These are phyloP conservation scores for Margaritifera margaritifera DNA, from an alignment of 2,888 invertebrate species.

Conservation along the genomic window DNA sequence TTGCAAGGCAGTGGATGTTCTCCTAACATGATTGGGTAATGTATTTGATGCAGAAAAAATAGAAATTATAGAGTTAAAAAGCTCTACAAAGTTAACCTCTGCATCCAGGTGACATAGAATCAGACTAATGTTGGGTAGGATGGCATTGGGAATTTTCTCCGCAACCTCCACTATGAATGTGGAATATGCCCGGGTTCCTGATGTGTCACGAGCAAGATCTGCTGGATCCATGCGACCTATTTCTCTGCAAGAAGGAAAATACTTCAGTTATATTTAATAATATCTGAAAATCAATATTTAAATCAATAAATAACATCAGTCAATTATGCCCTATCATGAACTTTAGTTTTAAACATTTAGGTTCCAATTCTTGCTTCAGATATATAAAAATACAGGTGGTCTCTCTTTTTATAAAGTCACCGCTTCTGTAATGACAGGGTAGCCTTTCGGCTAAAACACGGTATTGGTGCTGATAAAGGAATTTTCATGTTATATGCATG, in stretches of 20 bases:
- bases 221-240: slow-evolving; percentile 81
- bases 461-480: too few species aligned
- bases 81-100: slow-evolving; percentile 61
- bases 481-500: too few species aligned
- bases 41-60: neutral
- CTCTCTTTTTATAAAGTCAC: too few species aligned
- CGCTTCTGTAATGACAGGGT: too few species aligned
- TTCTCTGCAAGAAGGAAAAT: slow-evolving; percentile 59
- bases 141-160: slow-evolving; percentile 78
- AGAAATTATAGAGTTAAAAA: too few species aligned
- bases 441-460: too few species aligned
- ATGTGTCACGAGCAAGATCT: slow-evolving; percentile 75
- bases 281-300: neutral
- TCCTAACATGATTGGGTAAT: neutral
- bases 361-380: too few species aligned
- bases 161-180: slow-evolving; percentile 80
- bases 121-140: slow-evolving; percentile 79
- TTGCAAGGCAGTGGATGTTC: neutral
- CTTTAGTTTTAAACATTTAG: too few species aligned
- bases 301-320: too few species aligned
- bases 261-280: neutral
- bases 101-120: slow-evolving; percentile 79
- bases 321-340: too few species aligned
- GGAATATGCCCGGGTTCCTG: slow-evolving; percentile 73
- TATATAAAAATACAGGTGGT: too few species aligned